Conservation (phyloP, 2,888 invertebrate species). For the Lucinisca nassula region DNA sequence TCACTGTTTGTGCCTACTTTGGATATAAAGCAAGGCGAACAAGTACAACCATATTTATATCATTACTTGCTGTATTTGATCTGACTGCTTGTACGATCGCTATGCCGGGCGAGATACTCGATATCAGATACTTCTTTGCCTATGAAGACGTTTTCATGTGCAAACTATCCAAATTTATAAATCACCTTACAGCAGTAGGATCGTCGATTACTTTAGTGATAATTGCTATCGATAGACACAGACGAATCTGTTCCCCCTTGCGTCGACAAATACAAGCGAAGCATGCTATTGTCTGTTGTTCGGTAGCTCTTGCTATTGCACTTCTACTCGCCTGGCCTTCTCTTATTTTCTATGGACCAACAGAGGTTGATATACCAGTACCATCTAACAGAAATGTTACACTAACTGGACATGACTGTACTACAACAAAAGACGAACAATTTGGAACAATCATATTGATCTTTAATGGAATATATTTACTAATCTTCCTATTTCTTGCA, state of each 20-base stretch:
- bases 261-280: slow-evolving; percentile 61
- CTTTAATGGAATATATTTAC: slow-evolving; percentile 71
- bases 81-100: slow-evolving; percentile 73
- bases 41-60: slow-evolving; percentile 76
- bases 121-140: slow-evolving; percentile 74
- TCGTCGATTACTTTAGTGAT: slow-evolving; percentile 74
- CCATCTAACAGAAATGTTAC: slow-evolving; percentile 4
- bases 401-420: slow-evolving; percentile 75
- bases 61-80: slow-evolving; percentile 76
- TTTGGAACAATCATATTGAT: slow-evolving; percentile 66
- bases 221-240: too few relatives aligned
- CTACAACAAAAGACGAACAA: slow-evolving; percentile 60
- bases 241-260: slow-evolving; percentile 69
- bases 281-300: slow-evolving; percentile 65
- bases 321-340: slow-evolving; percentile 65
- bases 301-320: slow-evolving; percentile 43
- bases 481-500: slow-evolving; percentile 69
- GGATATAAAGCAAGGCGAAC: slow-evolving; percentile 69
- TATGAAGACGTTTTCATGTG: slow-evolving; percentile 75
- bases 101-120: slow-evolving; percentile 80
- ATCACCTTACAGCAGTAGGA: slow-evolving; percentile 69
- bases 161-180: slow-evolving; percentile 72
- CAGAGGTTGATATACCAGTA: slow-evolving; percentile 33
- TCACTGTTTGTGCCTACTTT: too few relatives aligned
- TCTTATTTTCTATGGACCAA: slow-evolving; percentile 61